Base-by-base conservation (phyloP, 1,140 invertebrate genomes). In the Brachionus koreanus region DNA sequence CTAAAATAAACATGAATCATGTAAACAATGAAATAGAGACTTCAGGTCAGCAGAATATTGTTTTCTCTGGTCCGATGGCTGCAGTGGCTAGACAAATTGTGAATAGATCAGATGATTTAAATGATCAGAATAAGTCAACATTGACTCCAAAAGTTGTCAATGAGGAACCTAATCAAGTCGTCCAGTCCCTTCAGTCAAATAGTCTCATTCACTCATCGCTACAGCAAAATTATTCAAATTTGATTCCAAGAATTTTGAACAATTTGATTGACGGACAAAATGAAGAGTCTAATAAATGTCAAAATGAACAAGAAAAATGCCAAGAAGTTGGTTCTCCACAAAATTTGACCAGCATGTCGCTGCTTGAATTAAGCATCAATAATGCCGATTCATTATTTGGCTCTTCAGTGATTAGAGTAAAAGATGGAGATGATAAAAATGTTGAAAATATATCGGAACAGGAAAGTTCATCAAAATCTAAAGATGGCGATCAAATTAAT, bases 21-120 rank as follows among this genome's bases (percentile, higher is more conserved):
- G 19, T 57, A 6, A 9, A n/a, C 7, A 74, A 74, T 74, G 69
- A 74, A 74, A 6, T 12, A 3, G 39, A 74, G 6, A 9, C 16
- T 12, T 35, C 65, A 0, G n/a, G 35, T 2, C 69, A 74, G 25
- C 69, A 74, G 46, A 74, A 74, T 79, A 42, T 79, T 39, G 49
- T 79, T 42, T 79, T 61, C 25, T 79, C 76, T n/a, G 76, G 49
- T 39, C 61, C 76, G 6, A 65, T 79, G 76, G 76, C 76, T 23
- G 76, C 49, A 16, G 42, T 79, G 3, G 76, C 76, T 61, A 57
- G 76, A 61, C 76, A 79, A 79, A 79, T 79, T 35, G 76, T 79
- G 0, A 79, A 79, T 46, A 74, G 43, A 3, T 46, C 69, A 25
- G 35, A 39, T 69, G 35, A 39, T 69, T 9, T 39, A 33, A 37